Conservation (phyloP, 2,797 vertebrate species). For the Phataginus tricuspis region DNA sequence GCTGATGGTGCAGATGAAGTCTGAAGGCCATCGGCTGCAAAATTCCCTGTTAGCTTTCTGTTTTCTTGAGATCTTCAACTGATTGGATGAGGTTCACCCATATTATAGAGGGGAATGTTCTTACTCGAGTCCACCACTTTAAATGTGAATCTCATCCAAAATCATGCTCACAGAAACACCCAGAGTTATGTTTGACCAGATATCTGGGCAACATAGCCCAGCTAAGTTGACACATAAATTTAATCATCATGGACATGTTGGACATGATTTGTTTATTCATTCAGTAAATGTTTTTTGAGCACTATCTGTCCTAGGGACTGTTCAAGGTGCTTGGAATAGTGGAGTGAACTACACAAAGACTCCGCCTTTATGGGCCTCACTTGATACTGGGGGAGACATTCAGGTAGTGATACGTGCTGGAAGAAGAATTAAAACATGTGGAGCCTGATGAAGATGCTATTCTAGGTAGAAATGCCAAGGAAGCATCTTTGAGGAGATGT, state of each 20-base stretch:
- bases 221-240: neutral
- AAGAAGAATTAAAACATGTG: neutral
- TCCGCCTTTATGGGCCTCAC: neutral
- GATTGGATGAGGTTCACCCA: neutral
- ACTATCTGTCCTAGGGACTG: neutral
- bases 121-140: neutral
- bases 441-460: neutral
- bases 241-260: neutral
- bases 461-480: neutral
- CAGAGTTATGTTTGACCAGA: constrained; percentile 4
- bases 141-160: neutral
- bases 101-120: neutral
- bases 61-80: neutral
- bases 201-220: neutral
- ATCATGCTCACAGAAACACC: neutral
- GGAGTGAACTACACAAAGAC: neutral
- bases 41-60: constrained; percentile 1
- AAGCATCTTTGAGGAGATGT: neutral
- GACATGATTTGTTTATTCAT: neutral
- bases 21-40: neutral
- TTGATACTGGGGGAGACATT: neutral
- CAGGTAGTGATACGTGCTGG: neutral
- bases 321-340: neutral
- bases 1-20: neutral
- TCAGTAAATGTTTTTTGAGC: neutral